phyloP scores from a whole-genome alignment of 2,797 vertebrate species.

The Limosa lapponica region DNA sequence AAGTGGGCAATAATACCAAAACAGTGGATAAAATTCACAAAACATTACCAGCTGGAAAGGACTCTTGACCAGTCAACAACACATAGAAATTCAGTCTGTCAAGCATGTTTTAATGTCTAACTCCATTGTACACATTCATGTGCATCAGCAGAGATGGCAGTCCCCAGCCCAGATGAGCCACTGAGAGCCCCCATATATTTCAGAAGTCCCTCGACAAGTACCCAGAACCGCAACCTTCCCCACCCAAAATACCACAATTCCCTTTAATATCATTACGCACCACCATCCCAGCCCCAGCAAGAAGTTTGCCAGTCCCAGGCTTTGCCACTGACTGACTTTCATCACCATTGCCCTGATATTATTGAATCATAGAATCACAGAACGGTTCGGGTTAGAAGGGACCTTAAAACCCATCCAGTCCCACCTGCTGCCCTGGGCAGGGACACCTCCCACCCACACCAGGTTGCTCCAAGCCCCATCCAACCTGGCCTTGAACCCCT shows the following conservation, averaged over 20 bases:
- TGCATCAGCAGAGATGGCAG: background rate
- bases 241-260: background rate
- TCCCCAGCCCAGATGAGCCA: background rate
- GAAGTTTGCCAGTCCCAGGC: background rate
- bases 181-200: background rate
- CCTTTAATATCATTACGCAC: background rate
- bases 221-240: background rate
- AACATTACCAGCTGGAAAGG: background rate
- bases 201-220: background rate
- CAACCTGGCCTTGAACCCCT: too few species aligned
- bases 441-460: too few species aligned
- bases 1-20: background rate
- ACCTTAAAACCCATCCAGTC: too few species aligned
- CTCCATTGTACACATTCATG: rapidly evolving
- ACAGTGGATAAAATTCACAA: background rate
- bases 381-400: too few species aligned
- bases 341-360: background rate
- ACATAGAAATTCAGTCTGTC: background rate
- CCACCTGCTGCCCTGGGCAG: too few species aligned
- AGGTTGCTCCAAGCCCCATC: too few species aligned
- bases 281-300: background rate
- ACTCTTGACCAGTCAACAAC: background rate
- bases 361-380: background rate
- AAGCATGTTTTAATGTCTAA: background rate
- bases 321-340: background rate